Evolutionary conservation across 1,140 invertebrate genomes (phyloP).

Genomic region (Bombus waltoni): DNA sequence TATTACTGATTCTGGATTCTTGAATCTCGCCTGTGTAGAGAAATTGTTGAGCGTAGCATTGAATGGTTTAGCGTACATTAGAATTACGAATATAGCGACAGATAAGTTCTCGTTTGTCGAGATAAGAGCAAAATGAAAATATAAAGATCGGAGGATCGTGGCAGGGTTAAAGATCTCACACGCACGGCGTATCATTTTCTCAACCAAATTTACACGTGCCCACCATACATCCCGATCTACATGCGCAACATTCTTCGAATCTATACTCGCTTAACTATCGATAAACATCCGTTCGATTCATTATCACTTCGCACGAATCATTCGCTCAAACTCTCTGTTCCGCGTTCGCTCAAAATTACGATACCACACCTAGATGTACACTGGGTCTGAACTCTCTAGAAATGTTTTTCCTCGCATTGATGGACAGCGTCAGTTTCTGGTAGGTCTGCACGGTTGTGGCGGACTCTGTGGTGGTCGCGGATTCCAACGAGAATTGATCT

Average conservation of each 20-base stretch:
- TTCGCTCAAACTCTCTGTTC: neutral
- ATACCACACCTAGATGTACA: conserved; percentile 56
- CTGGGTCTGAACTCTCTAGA: conserved; percentile 67
- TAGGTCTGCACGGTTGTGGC: neutral
- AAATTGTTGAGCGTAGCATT: neutral
- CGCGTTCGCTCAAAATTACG: neutral
- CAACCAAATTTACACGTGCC: no score
- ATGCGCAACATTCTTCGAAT: neutral
- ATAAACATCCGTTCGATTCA: neutral
- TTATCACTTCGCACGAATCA: neutral
- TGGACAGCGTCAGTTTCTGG: neutral
- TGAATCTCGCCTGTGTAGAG: conserved; percentile 64
- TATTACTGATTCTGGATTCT: conserved; percentile 37
- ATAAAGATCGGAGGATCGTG: no score
- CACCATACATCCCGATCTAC: no score
- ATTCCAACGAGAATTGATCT: conserved; percentile 5
- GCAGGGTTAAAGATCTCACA: no score
- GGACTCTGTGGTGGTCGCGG: conserved; percentile 7
- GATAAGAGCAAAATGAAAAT: no score
- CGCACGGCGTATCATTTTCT: no score
- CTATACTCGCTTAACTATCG: neutral
- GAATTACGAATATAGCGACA: no score
- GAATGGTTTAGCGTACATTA: neutral
- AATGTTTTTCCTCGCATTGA: conserved; percentile 12
- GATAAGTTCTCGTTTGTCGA: no score